Evolutionary conservation across 2,113 vertebrate genomes (phyloP).

Genomic region (Monopterus albus): DNA sequence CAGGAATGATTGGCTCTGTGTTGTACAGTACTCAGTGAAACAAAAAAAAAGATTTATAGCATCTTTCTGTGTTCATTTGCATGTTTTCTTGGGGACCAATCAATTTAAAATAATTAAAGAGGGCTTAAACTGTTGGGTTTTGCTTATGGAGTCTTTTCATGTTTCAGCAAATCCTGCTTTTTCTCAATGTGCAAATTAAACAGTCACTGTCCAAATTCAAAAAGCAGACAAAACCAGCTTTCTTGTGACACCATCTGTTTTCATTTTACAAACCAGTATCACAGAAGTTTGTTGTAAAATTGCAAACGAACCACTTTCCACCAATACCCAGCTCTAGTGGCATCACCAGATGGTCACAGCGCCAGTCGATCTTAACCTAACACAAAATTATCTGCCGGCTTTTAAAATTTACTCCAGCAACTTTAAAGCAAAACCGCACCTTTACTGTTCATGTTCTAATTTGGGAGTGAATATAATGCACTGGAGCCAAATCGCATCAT

Average conservation of each 20-base stretch:
- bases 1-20: not conserved
- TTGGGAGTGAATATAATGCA: constrained; percentile 13
- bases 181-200: not conserved
- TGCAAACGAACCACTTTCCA: not conserved
- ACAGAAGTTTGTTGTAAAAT: too few species aligned
- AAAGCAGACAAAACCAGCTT: not conserved
- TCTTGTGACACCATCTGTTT: constrained; percentile 16
- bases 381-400: not conserved
- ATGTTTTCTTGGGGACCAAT: not conserved
- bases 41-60: not conserved
- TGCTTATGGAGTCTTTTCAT: too few species aligned
- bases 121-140: not conserved
- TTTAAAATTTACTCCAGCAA: not conserved
- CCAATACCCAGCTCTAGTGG: not conserved
- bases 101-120: not conserved
- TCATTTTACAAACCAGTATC: constrained; percentile 32
- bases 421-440: not conserved
- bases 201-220: not conserved
- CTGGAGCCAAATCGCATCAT: constrained; percentile 31
- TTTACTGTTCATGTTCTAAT: not conserved
- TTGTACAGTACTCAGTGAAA: not conserved
- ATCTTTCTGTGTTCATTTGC: not conserved
- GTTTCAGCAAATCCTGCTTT: not conserved
- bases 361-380: not conserved
- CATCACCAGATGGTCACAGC: too few species aligned